phyloP scores from a whole-genome alignment of 2,888 invertebrate genomes.

The Gasteruption jaculator region DNA sequence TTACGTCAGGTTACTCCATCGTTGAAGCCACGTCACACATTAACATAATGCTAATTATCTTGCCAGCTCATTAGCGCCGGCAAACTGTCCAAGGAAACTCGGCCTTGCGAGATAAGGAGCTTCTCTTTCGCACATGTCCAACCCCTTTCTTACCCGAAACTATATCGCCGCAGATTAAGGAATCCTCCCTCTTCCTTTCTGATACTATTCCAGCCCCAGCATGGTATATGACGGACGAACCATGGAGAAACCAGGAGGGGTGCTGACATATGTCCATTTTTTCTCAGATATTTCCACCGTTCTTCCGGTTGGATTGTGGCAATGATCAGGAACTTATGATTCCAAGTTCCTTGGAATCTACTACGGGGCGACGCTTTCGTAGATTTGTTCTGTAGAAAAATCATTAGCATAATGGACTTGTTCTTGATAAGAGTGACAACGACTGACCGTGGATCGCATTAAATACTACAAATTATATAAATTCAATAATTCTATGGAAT shows the following conservation, averaged over 20 bases:
- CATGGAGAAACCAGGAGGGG: slow-evolving; percentile 24
- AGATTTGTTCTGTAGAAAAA: no score
- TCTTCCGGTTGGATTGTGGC: no score
- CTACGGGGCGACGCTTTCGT: no score
- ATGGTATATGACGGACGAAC: slow-evolving; percentile 10
- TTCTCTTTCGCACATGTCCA: slow-evolving; percentile 2
- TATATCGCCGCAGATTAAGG: slow-evolving; percentile 30
- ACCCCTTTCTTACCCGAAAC: slow-evolving; percentile 2
- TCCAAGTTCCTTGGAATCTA: no score
- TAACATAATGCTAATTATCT: slow-evolving; percentile 52
- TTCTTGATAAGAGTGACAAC: no score
- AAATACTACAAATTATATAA: no score
- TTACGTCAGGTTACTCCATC: slow-evolving; percentile 37
- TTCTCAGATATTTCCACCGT: slow-evolving; percentile 3
- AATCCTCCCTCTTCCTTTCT: slow-evolving; percentile 25
- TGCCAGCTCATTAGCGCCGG: slow-evolving; percentile 50
- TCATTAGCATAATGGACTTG: no score
- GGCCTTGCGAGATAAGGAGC: slow-evolving; percentile 46
- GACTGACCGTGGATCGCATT: no score
- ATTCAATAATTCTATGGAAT: no score
- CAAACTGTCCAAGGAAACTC: slow-evolving; percentile 51
- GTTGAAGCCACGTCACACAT: slow-evolving; percentile 44
- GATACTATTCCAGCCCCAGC: slow-evolving; percentile 34
- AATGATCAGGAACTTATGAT: no score
- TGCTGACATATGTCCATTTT: slow-evolving; percentile 25